phyloP scores from a whole-genome alignment of 2,888 invertebrate species.

The Conistra vaccinii region DNA sequence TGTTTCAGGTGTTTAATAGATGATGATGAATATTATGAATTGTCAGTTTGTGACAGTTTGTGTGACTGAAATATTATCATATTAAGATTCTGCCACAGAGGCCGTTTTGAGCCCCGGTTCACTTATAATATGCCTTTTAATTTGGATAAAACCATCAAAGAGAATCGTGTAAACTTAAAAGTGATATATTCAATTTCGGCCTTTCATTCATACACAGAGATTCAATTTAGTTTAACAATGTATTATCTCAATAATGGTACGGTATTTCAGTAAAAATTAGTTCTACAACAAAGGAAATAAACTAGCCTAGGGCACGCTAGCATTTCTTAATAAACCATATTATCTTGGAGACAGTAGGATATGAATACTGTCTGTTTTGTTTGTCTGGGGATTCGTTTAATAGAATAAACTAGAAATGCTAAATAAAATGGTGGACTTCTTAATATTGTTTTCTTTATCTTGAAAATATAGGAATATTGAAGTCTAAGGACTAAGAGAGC shows the following conservation, averaged over 20 bases:
- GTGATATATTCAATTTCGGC: too few relatives aligned
- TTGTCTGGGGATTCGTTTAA: constrained; percentile 14
- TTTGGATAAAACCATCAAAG: too few relatives aligned
- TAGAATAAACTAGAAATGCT: constrained; percentile 19
- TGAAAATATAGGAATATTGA: not conserved
- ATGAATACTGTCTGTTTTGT: constrained; percentile 8
- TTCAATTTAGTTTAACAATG: too few relatives aligned
- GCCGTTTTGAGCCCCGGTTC: too few relatives aligned
- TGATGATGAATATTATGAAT: too few relatives aligned
- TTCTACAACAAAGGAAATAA: constrained; percentile 8
- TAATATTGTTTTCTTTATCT: not conserved
- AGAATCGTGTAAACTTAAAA: too few relatives aligned
- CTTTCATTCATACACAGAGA: not conserved
- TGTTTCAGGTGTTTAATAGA: not conserved
- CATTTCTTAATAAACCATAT: constrained; percentile 14
- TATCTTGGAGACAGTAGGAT: not conserved
- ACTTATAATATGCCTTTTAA: too few relatives aligned
- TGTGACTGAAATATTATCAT: too few relatives aligned
- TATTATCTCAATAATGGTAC: not conserved
- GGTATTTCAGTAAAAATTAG: not conserved
- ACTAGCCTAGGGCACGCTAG: not conserved
- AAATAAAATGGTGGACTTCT: not conserved
- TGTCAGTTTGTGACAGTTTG: too few relatives aligned
- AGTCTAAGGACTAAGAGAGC: not conserved
- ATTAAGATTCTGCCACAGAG: too few relatives aligned